Evolutionary conservation across 2,888 invertebrate species (phyloP).

Genomic region (Hedya salicella): DNA sequence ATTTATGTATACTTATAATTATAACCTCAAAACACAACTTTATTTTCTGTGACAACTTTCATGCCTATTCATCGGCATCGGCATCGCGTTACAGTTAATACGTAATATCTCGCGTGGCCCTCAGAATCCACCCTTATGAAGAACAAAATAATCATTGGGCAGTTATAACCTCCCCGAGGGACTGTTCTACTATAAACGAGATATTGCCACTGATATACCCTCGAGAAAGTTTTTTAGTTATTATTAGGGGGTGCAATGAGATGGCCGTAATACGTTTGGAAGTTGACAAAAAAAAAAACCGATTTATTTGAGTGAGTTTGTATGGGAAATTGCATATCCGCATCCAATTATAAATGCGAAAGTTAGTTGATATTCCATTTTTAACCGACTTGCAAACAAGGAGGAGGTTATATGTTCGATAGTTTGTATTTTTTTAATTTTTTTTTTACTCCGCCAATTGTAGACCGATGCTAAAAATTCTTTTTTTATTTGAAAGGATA

Average conservation of each 20-base stretch:
- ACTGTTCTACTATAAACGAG: slow-evolving; percentile 75
- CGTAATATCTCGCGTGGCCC: slow-evolving; percentile 21
- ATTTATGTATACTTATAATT: no score
- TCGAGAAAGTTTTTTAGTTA: slow-evolving; percentile 66
- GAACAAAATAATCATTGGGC: slow-evolving; percentile 82
- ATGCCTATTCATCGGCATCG: slow-evolving; percentile 3
- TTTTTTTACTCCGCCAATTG: no score
- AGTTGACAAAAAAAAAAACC: slow-evolving; percentile 29
- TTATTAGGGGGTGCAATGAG: slow-evolving; percentile 52
- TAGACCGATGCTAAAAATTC: no score
- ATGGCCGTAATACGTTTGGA: slow-evolving; percentile 34
- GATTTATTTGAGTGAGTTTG: slow-evolving; percentile 28
- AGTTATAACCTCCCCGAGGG: slow-evolving; percentile 76
- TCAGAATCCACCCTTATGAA: slow-evolving; percentile 57
- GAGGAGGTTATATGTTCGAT: no score
- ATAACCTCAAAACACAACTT: no score
- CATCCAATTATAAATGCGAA: no score
- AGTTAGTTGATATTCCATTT: no score
- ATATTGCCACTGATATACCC: slow-evolving; percentile 66
- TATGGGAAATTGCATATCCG: slow-evolving; percentile 11
- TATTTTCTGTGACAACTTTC: not conserved
- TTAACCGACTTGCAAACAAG: no score
- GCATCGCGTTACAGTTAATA: slow-evolving; percentile 13
- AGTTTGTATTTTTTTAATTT: no score
- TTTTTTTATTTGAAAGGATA: no score